Evolutionary conservation across 2,113 vertebrate genomes (phyloP).

Genomic region (Bombycilla garrulus): DNA sequence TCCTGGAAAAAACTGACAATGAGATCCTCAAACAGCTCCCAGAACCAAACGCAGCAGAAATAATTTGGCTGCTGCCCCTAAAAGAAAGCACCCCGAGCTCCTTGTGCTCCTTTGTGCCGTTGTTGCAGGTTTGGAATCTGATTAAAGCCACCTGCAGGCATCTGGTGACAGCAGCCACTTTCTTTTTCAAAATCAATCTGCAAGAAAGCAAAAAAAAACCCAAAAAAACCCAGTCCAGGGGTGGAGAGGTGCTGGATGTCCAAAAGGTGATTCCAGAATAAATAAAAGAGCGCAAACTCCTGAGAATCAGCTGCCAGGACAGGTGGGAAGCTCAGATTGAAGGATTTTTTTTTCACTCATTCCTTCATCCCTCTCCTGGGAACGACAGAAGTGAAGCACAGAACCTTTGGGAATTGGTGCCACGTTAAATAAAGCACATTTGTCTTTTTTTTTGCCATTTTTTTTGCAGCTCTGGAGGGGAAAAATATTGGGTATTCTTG

Average conservation of each 20-base stretch:
- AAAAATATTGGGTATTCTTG: neutral
- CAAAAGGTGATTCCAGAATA: neutral
- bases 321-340: neutral
- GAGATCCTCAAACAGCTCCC: neutral
- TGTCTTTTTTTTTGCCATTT: neutral
- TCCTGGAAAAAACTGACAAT: neutral
- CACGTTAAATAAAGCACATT: neutral
- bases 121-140: slow-evolving; percentile 25
- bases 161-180: neutral
- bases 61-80: slow-evolving; percentile 16
- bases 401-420: neutral
- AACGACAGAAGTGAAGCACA: neutral
- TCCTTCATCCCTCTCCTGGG: neutral
- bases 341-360: neutral
- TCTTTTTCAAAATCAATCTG: neutral
- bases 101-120: neutral
- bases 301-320: neutral
- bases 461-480: neutral
- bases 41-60: neutral
- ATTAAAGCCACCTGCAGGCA: slow-evolving; percentile 19
- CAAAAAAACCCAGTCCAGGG: neutral
- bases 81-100: neutral
- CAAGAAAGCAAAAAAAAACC: neutral
- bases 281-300: neutral
- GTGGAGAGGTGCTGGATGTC: neutral